phyloP scores from a whole-genome alignment of 2,113 vertebrate species.

The Oenanthe oenanthe region DNA sequence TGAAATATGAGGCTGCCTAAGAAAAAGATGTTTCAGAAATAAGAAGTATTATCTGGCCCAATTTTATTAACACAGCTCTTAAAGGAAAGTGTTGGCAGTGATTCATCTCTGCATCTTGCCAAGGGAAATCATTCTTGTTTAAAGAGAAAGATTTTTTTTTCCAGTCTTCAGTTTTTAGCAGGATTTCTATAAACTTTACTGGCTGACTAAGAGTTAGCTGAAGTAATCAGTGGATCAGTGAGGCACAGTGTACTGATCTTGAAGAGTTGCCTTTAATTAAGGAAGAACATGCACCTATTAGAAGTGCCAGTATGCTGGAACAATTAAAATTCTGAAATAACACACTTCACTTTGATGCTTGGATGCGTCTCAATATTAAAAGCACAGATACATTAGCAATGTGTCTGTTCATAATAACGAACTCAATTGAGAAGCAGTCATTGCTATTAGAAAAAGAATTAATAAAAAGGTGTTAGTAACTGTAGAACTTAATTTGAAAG shows the following conservation, averaged over 20 bases:
- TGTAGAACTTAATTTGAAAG: conserved; percentile 2
- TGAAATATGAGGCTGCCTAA: conserved; percentile 55
- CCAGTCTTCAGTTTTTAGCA: neutral
- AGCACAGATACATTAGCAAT: conserved; percentile 19
- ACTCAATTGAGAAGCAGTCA: neutral
- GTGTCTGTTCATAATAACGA: neutral
- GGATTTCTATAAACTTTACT: conserved; percentile 1
- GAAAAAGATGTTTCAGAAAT: conserved; percentile 58
- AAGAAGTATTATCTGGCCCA: conserved; percentile 42
- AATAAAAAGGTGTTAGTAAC: neutral
- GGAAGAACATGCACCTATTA: conserved; percentile 29
- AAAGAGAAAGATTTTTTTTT: conserved; percentile 6
- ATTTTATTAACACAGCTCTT: conserved; percentile 42
- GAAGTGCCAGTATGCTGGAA: conserved; percentile 24
- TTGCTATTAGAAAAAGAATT: neutral
- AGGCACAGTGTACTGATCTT: conserved; percentile 22
- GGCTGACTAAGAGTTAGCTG: conserved; percentile 27
- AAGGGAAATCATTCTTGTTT: conserved; percentile 53
- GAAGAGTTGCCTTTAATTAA: conserved; percentile 57
- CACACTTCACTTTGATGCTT: conserved; percentile 38
- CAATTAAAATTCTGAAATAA: conserved; percentile 57
- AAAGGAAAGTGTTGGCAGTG: conserved; percentile 38
- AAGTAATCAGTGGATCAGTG: neutral
- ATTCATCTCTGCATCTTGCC: conserved; percentile 44
- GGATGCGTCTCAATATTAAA: conserved; percentile 39